Evolutionary conservation across 2,797 vertebrate genomes (phyloP).

Genomic region (Sus cebifrons): DNA sequence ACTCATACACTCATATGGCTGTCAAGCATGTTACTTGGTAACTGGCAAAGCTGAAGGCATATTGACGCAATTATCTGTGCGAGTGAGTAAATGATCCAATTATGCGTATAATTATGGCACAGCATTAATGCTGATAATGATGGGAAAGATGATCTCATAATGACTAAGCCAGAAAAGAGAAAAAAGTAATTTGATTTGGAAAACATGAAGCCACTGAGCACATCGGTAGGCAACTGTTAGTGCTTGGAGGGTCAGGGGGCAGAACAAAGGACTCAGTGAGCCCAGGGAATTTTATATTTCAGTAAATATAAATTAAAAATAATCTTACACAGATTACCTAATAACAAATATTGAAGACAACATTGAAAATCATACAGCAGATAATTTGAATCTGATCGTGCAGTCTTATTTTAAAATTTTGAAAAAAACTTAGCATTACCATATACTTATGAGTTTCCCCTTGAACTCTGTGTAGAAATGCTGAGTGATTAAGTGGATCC

Average conservation of each 20-base stretch:
- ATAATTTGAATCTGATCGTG: neutral
- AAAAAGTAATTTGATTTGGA: conserved; percentile 78
- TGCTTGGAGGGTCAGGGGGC: neutral
- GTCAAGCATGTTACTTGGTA: conserved; percentile 73
- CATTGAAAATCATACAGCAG: conserved; percentile 20
- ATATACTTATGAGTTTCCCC: neutral
- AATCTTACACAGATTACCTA: conserved; percentile 15
- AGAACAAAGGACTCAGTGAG: conserved; percentile 29
- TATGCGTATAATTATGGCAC: conserved; percentile 79
- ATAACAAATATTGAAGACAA: conserved; percentile 51
- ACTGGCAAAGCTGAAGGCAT: conserved; percentile 70
- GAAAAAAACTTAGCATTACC: conserved; percentile 23
- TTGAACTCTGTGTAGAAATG: conserved; percentile 25
- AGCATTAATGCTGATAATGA: conserved; percentile 80
- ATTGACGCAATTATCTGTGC: conserved; percentile 80
- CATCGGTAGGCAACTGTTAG: conserved; percentile 57
- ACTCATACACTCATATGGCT: conserved; percentile 49
- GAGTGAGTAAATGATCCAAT: conserved; percentile 78
- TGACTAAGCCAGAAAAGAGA: conserved; percentile 66
- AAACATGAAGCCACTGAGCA: conserved; percentile 71
- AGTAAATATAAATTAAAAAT: neutral
- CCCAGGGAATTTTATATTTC: neutral
- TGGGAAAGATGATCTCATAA: conserved; percentile 74
- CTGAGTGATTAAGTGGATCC: neutral
- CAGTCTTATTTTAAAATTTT: conserved; percentile 34